Evolutionary conservation across 2,797 vertebrate species (phyloP), one percentile per base, ranked within the genome.

Genomic region (Varecia variegata): DNA sequence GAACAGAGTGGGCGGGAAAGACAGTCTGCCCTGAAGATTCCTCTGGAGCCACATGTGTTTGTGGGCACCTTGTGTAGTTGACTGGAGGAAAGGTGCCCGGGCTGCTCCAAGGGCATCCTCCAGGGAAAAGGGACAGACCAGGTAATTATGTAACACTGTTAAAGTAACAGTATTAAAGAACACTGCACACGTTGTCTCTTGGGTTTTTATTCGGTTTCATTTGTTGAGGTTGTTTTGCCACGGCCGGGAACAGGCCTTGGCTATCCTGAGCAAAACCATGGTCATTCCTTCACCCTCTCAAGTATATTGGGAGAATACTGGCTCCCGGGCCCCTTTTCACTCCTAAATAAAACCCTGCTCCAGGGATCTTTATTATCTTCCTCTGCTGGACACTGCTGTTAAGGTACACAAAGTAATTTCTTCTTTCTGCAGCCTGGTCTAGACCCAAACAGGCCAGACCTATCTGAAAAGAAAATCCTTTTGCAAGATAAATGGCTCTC

Each of bases 161-260:
- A 40, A 40, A 40, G 40, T 40, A 40, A 40, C 40, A 40, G 40
- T 40, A 5, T 40, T 40, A 35, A 81, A 88, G 32, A 70, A 68
- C 9, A 7, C 27, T 11, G 80, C 43, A 38, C 50, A 47, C 3
- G 17, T 94, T 97, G 96, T 96, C 96, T 97, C 90, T 91, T 23
- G 17, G 50, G 93, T 82, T 98, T 97, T 93, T 94, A 95, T 97
- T 98, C 88, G 84, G 95, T 96, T 90, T 96, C 94, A 95, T 97
- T 90, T 97, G 96, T 97, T 94, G 21, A 95, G 87, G 93, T 96
- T 95, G 96, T 87, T 98, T 97, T 92, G 88, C 95, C 95, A 80
- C 93, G 14, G 47, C 91, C 92, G 43, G 82, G 94, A 98, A 90
- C 85, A 97, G 97, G 93, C 85, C 94, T 97, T 81, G 17, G 94